Percentiles rank a stretch among this genome's conserved stretches.
phyloP scores from a whole-genome alignment of 1,140 invertebrate species.

The Drosophila malerkotliana region DNA sequence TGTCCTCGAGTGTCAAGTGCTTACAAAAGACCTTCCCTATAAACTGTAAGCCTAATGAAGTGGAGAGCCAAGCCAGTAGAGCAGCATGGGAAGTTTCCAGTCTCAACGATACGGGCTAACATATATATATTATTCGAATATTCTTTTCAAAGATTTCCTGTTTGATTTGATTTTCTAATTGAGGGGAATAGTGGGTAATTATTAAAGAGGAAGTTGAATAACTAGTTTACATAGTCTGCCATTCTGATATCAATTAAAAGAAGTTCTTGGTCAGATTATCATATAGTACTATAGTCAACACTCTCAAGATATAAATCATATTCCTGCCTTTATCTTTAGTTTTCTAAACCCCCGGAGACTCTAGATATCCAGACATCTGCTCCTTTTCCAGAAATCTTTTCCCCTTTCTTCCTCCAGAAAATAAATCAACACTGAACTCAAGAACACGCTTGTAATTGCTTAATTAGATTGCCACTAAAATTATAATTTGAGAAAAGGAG shows the following conservation, averaged over 20 bases:
- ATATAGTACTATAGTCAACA: neutral
- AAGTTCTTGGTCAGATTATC: too few relatives aligned
- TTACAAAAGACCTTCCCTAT: constrained; percentile 24
- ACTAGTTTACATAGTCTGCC: too few relatives aligned
- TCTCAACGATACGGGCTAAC: neutral
- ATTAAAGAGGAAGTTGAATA: too few relatives aligned
- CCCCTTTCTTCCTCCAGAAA: constrained; percentile 1
- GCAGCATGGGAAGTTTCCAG: neutral
- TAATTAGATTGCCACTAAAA: constrained; percentile 81
- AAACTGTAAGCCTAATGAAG: constrained; percentile 43
- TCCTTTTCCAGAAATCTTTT: constrained; percentile 14
- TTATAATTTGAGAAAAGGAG: constrained; percentile 65
- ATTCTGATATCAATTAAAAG: too few relatives aligned
- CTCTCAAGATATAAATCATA: neutral
- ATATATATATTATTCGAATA: neutral
- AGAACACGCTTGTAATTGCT: constrained; percentile 75
- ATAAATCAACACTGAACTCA: constrained; percentile 63
- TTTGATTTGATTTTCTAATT: neutral
- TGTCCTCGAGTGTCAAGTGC: constrained; percentile 44
- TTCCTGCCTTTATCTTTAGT: neutral
- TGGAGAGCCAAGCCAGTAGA: constrained; percentile 1
- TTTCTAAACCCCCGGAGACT: constrained; percentile 1
- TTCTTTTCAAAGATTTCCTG: neutral
- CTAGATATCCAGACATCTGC: neutral
- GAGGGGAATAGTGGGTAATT: neutral